Evolutionary conservation across 2,888 invertebrate genomes (phyloP).

Genomic region (Metalampra italica): DNA sequence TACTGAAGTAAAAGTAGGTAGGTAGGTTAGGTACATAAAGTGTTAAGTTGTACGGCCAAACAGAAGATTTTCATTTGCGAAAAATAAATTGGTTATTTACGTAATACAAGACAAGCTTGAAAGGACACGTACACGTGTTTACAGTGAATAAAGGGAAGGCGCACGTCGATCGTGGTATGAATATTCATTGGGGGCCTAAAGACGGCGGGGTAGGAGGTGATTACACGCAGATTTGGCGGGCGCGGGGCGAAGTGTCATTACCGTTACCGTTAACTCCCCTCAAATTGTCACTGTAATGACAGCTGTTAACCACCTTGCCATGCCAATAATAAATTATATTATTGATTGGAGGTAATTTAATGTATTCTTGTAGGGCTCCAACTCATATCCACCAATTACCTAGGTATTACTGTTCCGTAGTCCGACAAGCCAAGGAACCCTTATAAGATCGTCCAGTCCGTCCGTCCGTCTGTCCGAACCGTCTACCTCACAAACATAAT

Average conservation of each 20-base stretch:
- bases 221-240: slow-evolving; percentile 29
- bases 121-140: slow-evolving; percentile 66
- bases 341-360: slow-evolving; percentile 7
- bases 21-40: too few species aligned
- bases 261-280: slow-evolving; percentile 20
- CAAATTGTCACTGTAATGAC: slow-evolving; percentile 21
- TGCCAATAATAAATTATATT: slow-evolving; percentile 10
- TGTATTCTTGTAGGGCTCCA: not conserved
- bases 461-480: too few species aligned
- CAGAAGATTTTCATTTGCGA: not conserved
- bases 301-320: slow-evolving; percentile 8
- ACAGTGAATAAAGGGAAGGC: slow-evolving; percentile 56
- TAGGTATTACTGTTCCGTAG: too few species aligned
- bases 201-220: slow-evolving; percentile 19
- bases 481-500: too few species aligned
- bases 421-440: too few species aligned
- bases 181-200: slow-evolving; percentile 53
- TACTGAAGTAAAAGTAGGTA: too few species aligned
- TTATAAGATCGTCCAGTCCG: too few species aligned
- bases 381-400: too few species aligned
- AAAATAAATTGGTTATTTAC: slow-evolving; percentile 32
- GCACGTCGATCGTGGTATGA: slow-evolving; percentile 61
- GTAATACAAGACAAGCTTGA: slow-evolving; percentile 54
- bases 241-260: slow-evolving; percentile 20
- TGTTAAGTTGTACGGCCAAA: too few species aligned